phyloP scores from a whole-genome alignment of 1,140 invertebrate species.

The Drosophila fuyamai region DNA sequence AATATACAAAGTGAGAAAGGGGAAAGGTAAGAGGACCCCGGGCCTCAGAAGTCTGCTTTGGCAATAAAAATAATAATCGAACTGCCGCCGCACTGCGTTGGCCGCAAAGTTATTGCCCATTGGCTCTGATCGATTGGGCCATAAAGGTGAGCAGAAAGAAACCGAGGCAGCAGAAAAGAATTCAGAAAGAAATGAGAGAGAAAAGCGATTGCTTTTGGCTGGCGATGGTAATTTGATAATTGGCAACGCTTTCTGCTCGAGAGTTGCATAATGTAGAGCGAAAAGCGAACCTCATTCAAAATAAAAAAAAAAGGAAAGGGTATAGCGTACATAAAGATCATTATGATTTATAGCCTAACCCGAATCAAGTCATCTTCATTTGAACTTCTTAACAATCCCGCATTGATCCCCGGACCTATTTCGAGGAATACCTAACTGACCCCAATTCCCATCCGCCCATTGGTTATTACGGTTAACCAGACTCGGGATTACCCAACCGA shows the following conservation, averaged over 20 bases:
- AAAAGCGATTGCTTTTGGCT: conserved; percentile 12
- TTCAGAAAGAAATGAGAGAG: background rate
- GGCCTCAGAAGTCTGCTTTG: conserved; percentile 12
- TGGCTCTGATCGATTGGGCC: conserved; percentile 54
- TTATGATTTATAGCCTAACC: background rate
- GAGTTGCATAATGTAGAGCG: conserved; percentile 37
- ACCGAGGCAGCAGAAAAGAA: background rate
- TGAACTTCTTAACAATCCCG: conserved; percentile 7
- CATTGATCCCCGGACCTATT: conserved; percentile 22
- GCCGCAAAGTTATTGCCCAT: conserved; percentile 68
- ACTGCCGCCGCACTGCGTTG: conserved; percentile 58
- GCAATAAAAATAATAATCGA: conserved; percentile 79
- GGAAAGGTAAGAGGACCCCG: conserved; percentile 4
- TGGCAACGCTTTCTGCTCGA: conserved; percentile 30
- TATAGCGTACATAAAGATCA: background rate
- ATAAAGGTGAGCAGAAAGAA: conserved; percentile 54
- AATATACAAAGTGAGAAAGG: background rate
- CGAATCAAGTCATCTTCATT: conserved; percentile 15
- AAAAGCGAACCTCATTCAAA: background rate
- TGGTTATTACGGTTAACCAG: conserved; percentile 11
- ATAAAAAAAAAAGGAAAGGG: background rate
- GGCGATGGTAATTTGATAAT: conserved; percentile 55
- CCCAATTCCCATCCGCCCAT: background rate
- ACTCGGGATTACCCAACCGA: conserved; percentile 26
- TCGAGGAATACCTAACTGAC: background rate